Evolutionary conservation across 2,888 invertebrate genomes (phyloP).

Genomic region (Lasioglossum calceatum): DNA sequence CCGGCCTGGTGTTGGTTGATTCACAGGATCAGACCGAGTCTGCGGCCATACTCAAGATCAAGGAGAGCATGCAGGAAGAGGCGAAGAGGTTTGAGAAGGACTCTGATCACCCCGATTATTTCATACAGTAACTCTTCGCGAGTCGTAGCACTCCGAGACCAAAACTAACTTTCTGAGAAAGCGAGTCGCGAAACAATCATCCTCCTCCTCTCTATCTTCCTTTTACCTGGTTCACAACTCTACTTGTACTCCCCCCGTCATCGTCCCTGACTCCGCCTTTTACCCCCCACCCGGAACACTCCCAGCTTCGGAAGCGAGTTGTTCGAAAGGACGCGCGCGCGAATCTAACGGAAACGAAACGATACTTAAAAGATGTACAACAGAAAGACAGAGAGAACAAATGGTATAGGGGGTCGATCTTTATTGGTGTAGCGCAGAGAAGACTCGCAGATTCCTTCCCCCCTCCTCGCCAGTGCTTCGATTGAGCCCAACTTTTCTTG

Average conservation of each 20-base stretch:
- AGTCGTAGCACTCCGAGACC: constrained; percentile 79
- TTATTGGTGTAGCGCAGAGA: not conserved
- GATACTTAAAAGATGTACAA: not conserved
- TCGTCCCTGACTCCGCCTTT: not conserved
- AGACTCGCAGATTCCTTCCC: not conserved
- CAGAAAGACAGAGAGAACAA: not conserved
- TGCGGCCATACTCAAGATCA: constrained; percentile 99
- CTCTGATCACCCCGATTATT: constrained; percentile 98
- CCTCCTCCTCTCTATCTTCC: constrained; percentile 26
- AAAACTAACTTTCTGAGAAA: constrained; percentile 77
- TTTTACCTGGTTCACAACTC: constrained; percentile 31
- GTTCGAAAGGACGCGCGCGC: constrained; percentile 17
- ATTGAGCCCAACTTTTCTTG: too few relatives aligned
- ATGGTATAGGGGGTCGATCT: not conserved
- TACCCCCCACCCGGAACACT: not conserved
- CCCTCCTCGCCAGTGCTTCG: not conserved
- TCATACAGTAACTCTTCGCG: constrained; percentile 93
- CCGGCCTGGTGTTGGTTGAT: constrained; percentile 84
- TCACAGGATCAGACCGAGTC: constrained; percentile 97
- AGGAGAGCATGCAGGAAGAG: constrained; percentile 99
- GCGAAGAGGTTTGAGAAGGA: constrained; percentile 99
- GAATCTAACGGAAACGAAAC: not conserved
- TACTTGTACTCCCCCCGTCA: constrained; percentile 37
- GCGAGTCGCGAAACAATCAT: constrained; percentile 45
- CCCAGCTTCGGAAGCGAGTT: constrained; percentile 15